Conservation (phyloP, 2,888 invertebrate species). For the Catotricha subobsoleta region DNA sequence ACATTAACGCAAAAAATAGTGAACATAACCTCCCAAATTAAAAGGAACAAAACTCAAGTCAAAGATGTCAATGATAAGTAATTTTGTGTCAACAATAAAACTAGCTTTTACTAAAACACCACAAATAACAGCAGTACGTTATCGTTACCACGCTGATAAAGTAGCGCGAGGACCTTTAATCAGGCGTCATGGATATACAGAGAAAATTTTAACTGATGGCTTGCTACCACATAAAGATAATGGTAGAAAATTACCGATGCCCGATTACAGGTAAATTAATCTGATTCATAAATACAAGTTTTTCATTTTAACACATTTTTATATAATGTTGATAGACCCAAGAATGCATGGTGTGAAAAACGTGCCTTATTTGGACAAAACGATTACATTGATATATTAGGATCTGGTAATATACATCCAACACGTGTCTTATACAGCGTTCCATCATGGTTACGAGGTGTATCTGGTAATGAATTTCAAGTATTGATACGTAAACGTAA, state of each 20-base stretch:
- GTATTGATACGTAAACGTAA: constrained; percentile 48
- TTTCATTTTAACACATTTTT: not conserved
- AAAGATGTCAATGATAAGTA: not conserved
- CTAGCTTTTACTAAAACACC: constrained; percentile 15
- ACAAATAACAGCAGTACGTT: constrained; percentile 30
- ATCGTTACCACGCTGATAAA: constrained; percentile 44
- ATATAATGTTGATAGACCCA: constrained; percentile 33
- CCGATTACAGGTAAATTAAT: constrained; percentile 37
- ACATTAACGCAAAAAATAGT: too few relatives aligned
- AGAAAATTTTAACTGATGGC: constrained; percentile 46
- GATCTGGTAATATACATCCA: constrained; percentile 66
- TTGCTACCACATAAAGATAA: constrained; percentile 45
- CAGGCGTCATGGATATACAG: constrained; percentile 52
- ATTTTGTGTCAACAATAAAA: not conserved
- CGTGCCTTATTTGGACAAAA: constrained; percentile 84
- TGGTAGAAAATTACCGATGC: constrained; percentile 40
- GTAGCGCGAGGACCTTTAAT: constrained; percentile 38
- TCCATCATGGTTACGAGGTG: constrained; percentile 79
- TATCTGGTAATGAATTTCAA: constrained; percentile 70
- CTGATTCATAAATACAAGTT: not conserved
- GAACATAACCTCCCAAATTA: too few relatives aligned
- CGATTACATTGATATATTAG: constrained; percentile 92
- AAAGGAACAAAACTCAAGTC: too few relatives aligned
- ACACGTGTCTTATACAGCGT: constrained; percentile 67
- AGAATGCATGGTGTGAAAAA: constrained; percentile 55